phyloP scores from a whole-genome alignment of 2,888 invertebrate species.

The Nymphalis c-album region DNA sequence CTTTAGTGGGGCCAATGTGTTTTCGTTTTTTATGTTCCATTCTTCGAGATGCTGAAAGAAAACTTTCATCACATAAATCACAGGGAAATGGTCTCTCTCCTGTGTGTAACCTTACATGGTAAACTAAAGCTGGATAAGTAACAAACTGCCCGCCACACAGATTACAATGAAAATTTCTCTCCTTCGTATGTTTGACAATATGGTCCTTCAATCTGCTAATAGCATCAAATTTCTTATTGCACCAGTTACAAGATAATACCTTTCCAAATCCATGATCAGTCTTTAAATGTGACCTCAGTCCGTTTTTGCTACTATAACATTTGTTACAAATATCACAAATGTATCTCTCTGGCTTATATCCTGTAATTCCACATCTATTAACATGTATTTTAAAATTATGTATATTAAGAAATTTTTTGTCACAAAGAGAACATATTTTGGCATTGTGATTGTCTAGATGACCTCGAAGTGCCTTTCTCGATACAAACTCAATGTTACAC shows the following conservation, averaged over 20 bases:
- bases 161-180: constrained; percentile 62
- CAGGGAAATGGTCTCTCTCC: constrained; percentile 69
- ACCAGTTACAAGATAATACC: constrained; percentile 62
- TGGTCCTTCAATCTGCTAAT: constrained; percentile 62
- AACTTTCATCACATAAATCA: constrained; percentile 64
- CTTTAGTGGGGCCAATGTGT: constrained; percentile 62
- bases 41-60: constrained; percentile 65
- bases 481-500: constrained; percentile 60
- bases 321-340: constrained; percentile 67
- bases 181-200: constrained; percentile 68
- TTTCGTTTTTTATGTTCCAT: constrained; percentile 64
- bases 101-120: constrained; percentile 67
- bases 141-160: constrained; percentile 67
- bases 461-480: constrained; percentile 52
- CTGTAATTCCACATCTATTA: constrained; percentile 55
- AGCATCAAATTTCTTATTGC: constrained; percentile 65
- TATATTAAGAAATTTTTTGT: constrained; percentile 56
- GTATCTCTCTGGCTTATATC: constrained; percentile 48
- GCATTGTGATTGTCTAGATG: constrained; percentile 62
- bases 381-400: constrained; percentile 56
- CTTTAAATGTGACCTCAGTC: constrained; percentile 60
- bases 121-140: constrained; percentile 60
- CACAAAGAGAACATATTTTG: constrained; percentile 56
- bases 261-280: constrained; percentile 63
- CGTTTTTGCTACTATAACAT: constrained; percentile 59